Percentiles rank a stretch among this genome's conserved stretches.
Conservation (phyloP, 1,140 invertebrate genomes). For the Caerostris darwini region DNA sequence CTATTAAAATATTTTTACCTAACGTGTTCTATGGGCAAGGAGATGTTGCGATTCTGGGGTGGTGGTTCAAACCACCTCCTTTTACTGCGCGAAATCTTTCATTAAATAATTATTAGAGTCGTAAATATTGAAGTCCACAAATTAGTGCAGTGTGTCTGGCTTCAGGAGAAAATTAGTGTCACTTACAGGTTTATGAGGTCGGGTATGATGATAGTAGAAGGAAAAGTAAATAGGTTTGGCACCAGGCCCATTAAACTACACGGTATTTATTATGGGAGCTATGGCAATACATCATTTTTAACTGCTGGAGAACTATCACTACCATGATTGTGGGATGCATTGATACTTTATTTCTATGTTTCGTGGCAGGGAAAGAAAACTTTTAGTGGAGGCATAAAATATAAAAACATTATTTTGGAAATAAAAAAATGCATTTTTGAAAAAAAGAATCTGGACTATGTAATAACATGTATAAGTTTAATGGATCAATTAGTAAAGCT, state of each 20-base stretch:
- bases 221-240: slow-evolving; percentile 39
- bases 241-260: slow-evolving; percentile 9
- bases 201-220: neutral
- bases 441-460: no score
- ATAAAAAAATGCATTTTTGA: no score
- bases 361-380: no score
- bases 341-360: neutral
- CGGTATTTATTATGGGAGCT: slow-evolving; percentile 23
- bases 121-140: slow-evolving; percentile 61
- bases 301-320: neutral
- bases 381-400: no score
- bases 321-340: neutral
- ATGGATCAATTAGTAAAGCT: no score
- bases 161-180: slow-evolving; percentile 54
- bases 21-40: neutral
- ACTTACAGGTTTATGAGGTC: slow-evolving; percentile 60
- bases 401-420: no score
- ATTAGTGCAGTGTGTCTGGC: slow-evolving; percentile 36
- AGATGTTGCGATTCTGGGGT: slow-evolving; percentile 4
- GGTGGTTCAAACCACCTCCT: slow-evolving; percentile 3
- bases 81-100: slow-evolving; percentile 51
- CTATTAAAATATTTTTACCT: slow-evolving; percentile 61
- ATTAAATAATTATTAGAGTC: slow-evolving; percentile 63
- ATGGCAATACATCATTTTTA: slow-evolving; percentile 35
- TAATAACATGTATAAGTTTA: no score